Evolutionary conservation across 2,113 vertebrate genomes (phyloP), one percentile per base, ranked within the genome.

Genomic region (Mustela lutreola): DNA sequence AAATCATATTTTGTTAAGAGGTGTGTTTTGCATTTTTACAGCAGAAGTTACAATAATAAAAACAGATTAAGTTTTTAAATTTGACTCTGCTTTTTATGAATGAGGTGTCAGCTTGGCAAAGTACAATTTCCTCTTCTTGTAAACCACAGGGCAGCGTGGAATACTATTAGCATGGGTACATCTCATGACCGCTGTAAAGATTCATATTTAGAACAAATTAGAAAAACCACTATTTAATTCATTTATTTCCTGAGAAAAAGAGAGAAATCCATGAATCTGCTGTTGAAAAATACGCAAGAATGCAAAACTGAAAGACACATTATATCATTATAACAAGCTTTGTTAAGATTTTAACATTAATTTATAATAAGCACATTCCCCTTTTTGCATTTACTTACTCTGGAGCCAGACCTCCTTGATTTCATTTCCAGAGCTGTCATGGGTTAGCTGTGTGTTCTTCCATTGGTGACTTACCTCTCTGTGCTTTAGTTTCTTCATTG

Each of bases 381-480:
- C 56, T 73, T 90, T 92, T 71, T 56, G 87, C 42, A 73, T 93
- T 36, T 97, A 97, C 96, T 97, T 96, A 97, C 97, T 10, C 8
- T 42, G 71, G 71, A 95, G n/a, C 31, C 81, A 85, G 50, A 26
- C 12, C 16, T 92, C 42, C 58, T 63, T 48, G 63, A 36, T n/a
- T 42, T 84, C 45, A 24, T 92, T 95, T 93, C 67, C 7, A 39
- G 21, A 73, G 53, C 58, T 45, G 22, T 12, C 22, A 31, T 18
- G 31, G 3, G 2, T 78, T 36, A 50, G 79, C 79, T 92, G 83
- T 65, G 76, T 78, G 53, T 26, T 87, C 75, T 71, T 50, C 60
- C 0, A 0, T 7, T 22, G 50, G 62, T 56, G 63, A 97, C 94
- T 91, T 89, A 97, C 93, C 92, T 97, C 14, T 93, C 79, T 79